phyloP scores from a whole-genome alignment of 2,113 vertebrate genomes.

The Triplophysa rosa region DNA sequence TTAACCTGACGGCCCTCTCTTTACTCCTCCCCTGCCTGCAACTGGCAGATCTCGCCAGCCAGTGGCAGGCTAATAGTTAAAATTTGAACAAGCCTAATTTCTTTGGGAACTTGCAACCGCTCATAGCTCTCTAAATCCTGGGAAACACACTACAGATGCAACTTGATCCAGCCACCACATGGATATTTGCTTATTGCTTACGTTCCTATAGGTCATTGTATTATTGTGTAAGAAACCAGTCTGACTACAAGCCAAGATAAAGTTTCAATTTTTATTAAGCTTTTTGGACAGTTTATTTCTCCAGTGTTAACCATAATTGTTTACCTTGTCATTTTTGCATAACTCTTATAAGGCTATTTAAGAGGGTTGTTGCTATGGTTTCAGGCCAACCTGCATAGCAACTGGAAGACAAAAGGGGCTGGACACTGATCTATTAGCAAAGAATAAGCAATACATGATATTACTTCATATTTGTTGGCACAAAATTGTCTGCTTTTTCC shows the following conservation, averaged over 20 bases:
- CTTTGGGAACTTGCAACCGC: too few species aligned
- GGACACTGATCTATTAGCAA: slow-evolving; percentile 75
- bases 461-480: slow-evolving; percentile 73
- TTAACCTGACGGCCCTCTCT: too few species aligned
- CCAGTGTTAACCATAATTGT: slow-evolving; percentile 90
- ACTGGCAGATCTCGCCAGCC: too few species aligned
- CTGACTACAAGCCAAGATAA: not conserved
- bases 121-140: too few species aligned
- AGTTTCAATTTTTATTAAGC: slow-evolving; percentile 81
- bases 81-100: too few species aligned
- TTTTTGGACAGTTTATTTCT: slow-evolving; percentile 95
- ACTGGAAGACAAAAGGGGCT: slow-evolving; percentile 85
- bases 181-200: too few species aligned
- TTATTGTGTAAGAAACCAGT: not conserved
- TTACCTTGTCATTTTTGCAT: slow-evolving; percentile 89
- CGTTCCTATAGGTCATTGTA: not conserved
- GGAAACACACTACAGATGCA: too few species aligned
- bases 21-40: too few species aligned
- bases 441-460: slow-evolving; percentile 64
- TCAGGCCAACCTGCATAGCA: slow-evolving; percentile 76
- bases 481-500: slow-evolving; percentile 62
- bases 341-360: slow-evolving; percentile 92
- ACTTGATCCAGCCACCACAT: too few species aligned
- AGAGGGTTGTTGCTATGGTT: slow-evolving; percentile 84
- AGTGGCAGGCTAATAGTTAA: too few species aligned